Evolutionary conservation across 1,140 invertebrate species (phyloP), one percentile per base, ranked within the genome.

Genomic region (Zaprionus gabonicus): DNA sequence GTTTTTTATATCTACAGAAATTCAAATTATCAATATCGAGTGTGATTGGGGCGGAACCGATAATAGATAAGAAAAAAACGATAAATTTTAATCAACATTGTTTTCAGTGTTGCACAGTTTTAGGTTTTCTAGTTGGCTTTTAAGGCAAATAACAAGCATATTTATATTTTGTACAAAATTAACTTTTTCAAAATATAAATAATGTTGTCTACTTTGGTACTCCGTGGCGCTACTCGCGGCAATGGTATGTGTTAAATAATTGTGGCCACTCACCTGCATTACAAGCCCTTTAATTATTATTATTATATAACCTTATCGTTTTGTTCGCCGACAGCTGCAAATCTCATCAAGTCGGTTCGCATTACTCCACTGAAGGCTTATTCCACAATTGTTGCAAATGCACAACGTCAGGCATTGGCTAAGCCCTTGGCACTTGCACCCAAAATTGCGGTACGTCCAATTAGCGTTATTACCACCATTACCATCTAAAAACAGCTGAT

Each of bases 321-420:
- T 80, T 57, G 17, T 57, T 86, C 55, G 15, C 60, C 64, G 51
- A 55, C 71, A 58, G 90, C 80, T 76, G 81, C 76, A 62, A 83
- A 75, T 65, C 67, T 91, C 7, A 23, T 81, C 38, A 91, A 81
- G 38, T 71, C 84, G 20, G 70, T 70, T 20, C 80, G 90, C 15
- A 56, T 84, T 17, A 65, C 90, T 9, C 90, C 90, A 17, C 70
- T 91, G 27, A 91, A 91, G 76, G 74, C 80, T 2, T 91, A 86
- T 67, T 81, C 90, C 23, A 88, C 90, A 1, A 38, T 91, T 34
- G 78, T 91, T 28, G 80, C 77, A 49, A 80, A 78, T 65, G 71
- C 76, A 13, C 68, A 85, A 57, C 81, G 88, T 12, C 71, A 69
- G 56, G 75, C 73, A 12, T 38, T 80, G 46, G 59, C 60, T 10